Percentiles rank a stretch among this genome's conserved stretches.
Conservation (phyloP, 1,140 invertebrate species). For the Andricus grossulariae region DNA sequence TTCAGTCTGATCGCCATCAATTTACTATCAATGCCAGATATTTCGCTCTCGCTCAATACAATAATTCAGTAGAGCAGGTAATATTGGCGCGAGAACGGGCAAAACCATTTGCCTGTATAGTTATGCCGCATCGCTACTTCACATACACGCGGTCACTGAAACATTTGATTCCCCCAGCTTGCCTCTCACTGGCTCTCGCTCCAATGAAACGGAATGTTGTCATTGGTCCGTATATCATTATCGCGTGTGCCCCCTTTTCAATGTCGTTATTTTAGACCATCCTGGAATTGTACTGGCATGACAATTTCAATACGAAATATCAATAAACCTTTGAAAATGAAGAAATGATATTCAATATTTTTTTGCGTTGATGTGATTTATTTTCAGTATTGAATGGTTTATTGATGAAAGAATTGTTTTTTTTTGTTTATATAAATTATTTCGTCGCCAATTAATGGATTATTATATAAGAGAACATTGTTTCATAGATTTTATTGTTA, state of each 20-base stretch:
- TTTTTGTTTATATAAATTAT: too few relatives aligned
- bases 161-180: slow-evolving; percentile 51
- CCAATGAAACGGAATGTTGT: slow-evolving; percentile 68
- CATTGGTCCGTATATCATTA: slow-evolving; percentile 67
- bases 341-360: too few relatives aligned
- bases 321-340: slow-evolving; percentile 23
- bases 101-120: slow-evolving; percentile 68
- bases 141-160: slow-evolving; percentile 58
- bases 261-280: slow-evolving; percentile 67
- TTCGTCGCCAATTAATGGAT: too few relatives aligned
- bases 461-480: too few relatives aligned
- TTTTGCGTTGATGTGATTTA: too few relatives aligned
- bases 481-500: too few relatives aligned
- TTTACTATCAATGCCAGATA: slow-evolving; percentile 73
- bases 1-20: slow-evolving; percentile 54
- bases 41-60: slow-evolving; percentile 68
- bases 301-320: slow-evolving; percentile 37
- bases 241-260: slow-evolving; percentile 55
- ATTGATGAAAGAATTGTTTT: too few relatives aligned
- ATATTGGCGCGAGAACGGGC: slow-evolving; percentile 69
- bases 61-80: slow-evolving; percentile 73
- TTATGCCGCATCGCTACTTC: slow-evolving; percentile 68
- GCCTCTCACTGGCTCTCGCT: slow-evolving; percentile 38
- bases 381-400: too few relatives aligned
- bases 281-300: slow-evolving; percentile 24